A percentile compares a stretch with the other conserved stretches of the same genome.
Evolutionary conservation across 2,888 invertebrate genomes (phyloP).

Genomic region (Cheilosia variabilis): DNA sequence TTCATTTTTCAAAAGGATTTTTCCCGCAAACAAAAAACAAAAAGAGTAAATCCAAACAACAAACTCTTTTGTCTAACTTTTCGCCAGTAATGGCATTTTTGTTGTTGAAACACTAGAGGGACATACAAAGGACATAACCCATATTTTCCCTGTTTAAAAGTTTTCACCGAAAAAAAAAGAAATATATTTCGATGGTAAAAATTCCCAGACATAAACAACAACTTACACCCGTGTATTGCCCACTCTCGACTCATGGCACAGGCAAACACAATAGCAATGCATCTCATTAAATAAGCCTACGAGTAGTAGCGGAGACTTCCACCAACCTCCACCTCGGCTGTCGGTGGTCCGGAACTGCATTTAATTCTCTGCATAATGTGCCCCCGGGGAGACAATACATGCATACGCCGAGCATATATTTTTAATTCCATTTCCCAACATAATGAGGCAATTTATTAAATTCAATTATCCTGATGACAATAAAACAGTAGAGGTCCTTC

Average conservation of each 20-base stretch:
- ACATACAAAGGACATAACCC: conserved; percentile 64
- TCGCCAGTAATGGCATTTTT: conserved; percentile 66
- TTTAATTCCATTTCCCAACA: conserved; percentile 77
- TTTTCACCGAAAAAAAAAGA: conserved; percentile 17
- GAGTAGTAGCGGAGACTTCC: conserved; percentile 12
- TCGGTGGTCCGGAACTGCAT: conserved; percentile 55
- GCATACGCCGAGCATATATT: conserved; percentile 33
- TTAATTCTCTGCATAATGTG: conserved; percentile 74
- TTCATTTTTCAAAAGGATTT: conserved; percentile 64
- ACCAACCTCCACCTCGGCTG: not conserved
- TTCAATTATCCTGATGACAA: conserved; percentile 83
- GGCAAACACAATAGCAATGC: conserved; percentile 55
- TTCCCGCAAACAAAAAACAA: conserved; percentile 16
- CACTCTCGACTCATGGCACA: not conserved
- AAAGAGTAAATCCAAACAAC: conserved; percentile 11
- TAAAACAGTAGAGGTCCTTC: conserved; percentile 75
- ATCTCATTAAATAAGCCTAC: conserved; percentile 75
- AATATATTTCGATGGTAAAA: conserved; percentile 1
- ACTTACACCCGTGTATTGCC: conserved; percentile 39
- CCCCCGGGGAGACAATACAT: conserved; percentile 57
- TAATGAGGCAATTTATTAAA: conserved; percentile 84
- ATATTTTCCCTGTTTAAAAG: conserved; percentile 58
- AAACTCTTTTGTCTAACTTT: conserved; percentile 69
- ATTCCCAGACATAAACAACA: conserved; percentile 44
- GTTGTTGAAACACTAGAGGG: conserved; percentile 43